phyloP scores from a whole-genome alignment of 2,888 invertebrate genomes.

The Odontomyia ornata region DNA sequence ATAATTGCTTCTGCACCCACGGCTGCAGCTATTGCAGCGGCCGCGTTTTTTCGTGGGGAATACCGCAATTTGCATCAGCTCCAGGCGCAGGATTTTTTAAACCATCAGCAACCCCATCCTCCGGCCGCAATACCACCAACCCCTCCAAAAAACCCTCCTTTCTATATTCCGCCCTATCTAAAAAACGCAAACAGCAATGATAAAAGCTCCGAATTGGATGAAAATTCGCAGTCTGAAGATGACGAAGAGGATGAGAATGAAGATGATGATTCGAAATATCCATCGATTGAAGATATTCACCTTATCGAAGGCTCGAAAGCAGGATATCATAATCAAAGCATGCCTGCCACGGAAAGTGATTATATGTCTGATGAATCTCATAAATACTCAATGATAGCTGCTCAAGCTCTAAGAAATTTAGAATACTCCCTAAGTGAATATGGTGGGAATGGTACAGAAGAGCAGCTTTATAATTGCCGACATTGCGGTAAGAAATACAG shows the following conservation, averaged over 20 bases:
- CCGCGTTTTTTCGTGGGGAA: slow-evolving; percentile 62
- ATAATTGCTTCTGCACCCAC: slow-evolving; percentile 52
- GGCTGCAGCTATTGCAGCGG: slow-evolving; percentile 60
- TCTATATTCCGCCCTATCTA: slow-evolving; percentile 54
- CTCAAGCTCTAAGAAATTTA: slow-evolving; percentile 58
- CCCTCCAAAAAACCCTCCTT: slow-evolving; percentile 44
- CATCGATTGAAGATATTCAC: slow-evolving; percentile 63
- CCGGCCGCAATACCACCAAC: slow-evolving; percentile 40
- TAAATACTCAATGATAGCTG: slow-evolving; percentile 56
- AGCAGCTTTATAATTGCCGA: slow-evolving; percentile 67
- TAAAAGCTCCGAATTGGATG: slow-evolving; percentile 54
- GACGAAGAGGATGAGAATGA: slow-evolving; percentile 60
- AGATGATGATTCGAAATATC: slow-evolving; percentile 55
- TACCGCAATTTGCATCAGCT: slow-evolving; percentile 69
- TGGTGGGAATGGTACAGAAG: slow-evolving; percentile 52
- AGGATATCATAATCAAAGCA: slow-evolving; percentile 50
- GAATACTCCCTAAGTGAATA: slow-evolving; percentile 60
- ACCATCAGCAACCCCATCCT: slow-evolving; percentile 52
- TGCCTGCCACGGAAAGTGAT: slow-evolving; percentile 51
- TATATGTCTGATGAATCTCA: slow-evolving; percentile 57
- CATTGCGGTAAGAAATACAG: slow-evolving; percentile 85
- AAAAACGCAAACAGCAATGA: slow-evolving; percentile 55
- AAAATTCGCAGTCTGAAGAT: slow-evolving; percentile 51
- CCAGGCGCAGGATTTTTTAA: slow-evolving; percentile 59
- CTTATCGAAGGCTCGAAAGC: slow-evolving; percentile 60